Percentiles rank a stretch among this genome's conserved stretches.
These are phyloP conservation scores for Homarus americanus DNA, from an alignment of 1,140 invertebrate species.

Conservation along the genomic window DNA sequence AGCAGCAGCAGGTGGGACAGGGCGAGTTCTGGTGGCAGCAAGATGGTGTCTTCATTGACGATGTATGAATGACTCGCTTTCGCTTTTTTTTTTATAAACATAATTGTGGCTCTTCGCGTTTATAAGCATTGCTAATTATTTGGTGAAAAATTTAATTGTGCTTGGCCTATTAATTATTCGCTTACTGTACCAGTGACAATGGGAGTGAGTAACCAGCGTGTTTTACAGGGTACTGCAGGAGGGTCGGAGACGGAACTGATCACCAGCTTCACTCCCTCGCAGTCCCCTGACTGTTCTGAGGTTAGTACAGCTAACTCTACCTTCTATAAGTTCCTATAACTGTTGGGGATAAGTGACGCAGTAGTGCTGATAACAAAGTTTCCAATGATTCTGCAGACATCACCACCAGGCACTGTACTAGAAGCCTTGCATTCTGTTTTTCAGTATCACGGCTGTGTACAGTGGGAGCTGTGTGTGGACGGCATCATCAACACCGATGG, in stretches of 20 bases:
- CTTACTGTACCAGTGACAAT: background rate
- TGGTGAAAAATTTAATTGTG: background rate
- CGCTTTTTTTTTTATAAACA: background rate
- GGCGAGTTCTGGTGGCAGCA: background rate
- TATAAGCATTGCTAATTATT: background rate
- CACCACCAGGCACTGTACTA: background rate
- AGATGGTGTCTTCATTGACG: background rate
- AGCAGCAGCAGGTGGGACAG: background rate
- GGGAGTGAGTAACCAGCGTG: background rate
- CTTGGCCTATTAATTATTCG: background rate
- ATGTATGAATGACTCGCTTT: background rate
- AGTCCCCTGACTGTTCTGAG: background rate
- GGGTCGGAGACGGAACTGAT: background rate
- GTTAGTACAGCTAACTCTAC: background rate
- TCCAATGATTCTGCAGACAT: background rate
- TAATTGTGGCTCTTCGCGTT: background rate
- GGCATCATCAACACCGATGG: conserved; percentile 1
- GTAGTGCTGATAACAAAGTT: background rate
- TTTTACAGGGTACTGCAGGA: background rate
- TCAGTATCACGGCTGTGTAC: background rate
- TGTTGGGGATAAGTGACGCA: no score
- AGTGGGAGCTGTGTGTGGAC: background rate
- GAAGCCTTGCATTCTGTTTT: background rate
- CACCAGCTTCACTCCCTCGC: background rate
- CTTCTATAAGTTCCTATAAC: background rate